These are phyloP conservation scores for Hirtodrosophila alboralis DNA, from an alignment of 2,888 invertebrate species.

Conservation along the genomic window DNA sequence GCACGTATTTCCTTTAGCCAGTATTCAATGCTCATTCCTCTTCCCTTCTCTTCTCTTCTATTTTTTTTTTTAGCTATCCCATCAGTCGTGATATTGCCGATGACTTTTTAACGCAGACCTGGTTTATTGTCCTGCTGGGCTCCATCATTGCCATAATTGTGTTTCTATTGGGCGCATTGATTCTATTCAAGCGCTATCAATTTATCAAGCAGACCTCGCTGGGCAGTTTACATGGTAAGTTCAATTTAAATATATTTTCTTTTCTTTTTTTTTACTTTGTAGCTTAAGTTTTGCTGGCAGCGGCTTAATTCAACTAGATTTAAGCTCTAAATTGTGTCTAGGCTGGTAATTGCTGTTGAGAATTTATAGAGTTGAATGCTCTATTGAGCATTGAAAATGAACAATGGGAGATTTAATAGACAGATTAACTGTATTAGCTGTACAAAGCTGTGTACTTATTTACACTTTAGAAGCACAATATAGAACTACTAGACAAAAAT, in stretches of 20 bases:
- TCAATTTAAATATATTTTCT: constrained; percentile 37
- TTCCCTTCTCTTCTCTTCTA: constrained; percentile 6
- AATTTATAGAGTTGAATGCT: constrained; percentile 45
- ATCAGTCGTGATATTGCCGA: constrained; percentile 86
- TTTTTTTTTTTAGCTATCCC: constrained; percentile 84
- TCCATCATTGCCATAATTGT: constrained; percentile 93
- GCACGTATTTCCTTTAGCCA: constrained; percentile 63
- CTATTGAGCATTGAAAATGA: constrained; percentile 34
- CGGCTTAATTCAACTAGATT: constrained; percentile 25
- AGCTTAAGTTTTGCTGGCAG: constrained; percentile 57
- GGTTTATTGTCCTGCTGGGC: constrained; percentile 94
- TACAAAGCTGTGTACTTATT: constrained; percentile 15
- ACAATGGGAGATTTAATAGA: constrained; percentile 6
- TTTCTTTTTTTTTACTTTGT: constrained; percentile 23
- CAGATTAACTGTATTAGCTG: constrained; percentile 17
- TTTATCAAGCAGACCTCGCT: constrained; percentile 89
- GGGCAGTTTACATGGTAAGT: constrained; percentile 86
- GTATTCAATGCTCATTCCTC: constrained; percentile 55
- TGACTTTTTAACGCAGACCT: constrained; percentile 93
- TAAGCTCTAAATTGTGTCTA: constrained; percentile 4
- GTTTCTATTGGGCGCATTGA: constrained; percentile 91
- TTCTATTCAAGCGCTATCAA: constrained; percentile 90
- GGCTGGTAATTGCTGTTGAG: constrained; percentile 32
- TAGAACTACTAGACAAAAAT: no score
- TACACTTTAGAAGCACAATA: constrained; percentile 20